Percentiles rank a stretch among this genome's conserved stretches.
phyloP scores from a whole-genome alignment of 2,113 vertebrate species.

The Nothobranchius kuhntae region DNA sequence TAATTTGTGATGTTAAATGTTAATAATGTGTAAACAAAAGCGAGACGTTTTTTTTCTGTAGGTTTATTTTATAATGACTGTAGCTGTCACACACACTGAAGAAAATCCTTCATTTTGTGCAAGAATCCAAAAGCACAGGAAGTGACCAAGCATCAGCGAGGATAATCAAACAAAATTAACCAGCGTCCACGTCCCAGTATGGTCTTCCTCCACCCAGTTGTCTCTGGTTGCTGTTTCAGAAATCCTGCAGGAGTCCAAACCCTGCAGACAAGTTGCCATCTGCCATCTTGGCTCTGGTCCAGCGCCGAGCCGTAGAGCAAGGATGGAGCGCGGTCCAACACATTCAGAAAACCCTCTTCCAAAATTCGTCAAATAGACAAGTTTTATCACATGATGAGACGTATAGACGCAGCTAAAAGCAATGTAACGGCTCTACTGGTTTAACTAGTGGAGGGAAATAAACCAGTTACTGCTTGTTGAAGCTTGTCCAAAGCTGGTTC shows the following conservation, averaged over 20 bases:
- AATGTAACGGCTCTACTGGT: background rate
- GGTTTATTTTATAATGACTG: background rate
- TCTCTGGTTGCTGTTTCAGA: conserved; percentile 64
- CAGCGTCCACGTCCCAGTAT: conserved; percentile 18
- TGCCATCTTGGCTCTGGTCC: conserved; percentile 77
- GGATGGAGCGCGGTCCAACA: conserved; percentile 55
- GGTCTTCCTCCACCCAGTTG: conserved; percentile 56
- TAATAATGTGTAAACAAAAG: too few species aligned
- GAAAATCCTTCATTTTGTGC: too few species aligned
- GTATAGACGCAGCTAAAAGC: background rate
- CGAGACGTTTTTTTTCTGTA: too few species aligned
- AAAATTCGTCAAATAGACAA: conserved; percentile 18
- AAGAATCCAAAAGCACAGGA: background rate
- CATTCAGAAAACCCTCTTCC: conserved; percentile 19
- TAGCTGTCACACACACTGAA: background rate
- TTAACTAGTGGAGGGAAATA: background rate
- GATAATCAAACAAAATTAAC: conserved; percentile 34
- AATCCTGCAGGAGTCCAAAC: conserved; percentile 64
- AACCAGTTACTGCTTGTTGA: background rate
- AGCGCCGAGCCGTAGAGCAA: conserved; percentile 57
- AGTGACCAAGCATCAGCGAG: conserved; percentile 5
- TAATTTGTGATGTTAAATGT: too few species aligned
- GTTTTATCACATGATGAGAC: conserved; percentile 17
- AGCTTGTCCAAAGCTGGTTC: background rate
- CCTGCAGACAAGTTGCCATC: conserved; percentile 75